Base-by-base conservation (phyloP, 2,797 vertebrate species). In the Enteromius anoplus region DNA sequence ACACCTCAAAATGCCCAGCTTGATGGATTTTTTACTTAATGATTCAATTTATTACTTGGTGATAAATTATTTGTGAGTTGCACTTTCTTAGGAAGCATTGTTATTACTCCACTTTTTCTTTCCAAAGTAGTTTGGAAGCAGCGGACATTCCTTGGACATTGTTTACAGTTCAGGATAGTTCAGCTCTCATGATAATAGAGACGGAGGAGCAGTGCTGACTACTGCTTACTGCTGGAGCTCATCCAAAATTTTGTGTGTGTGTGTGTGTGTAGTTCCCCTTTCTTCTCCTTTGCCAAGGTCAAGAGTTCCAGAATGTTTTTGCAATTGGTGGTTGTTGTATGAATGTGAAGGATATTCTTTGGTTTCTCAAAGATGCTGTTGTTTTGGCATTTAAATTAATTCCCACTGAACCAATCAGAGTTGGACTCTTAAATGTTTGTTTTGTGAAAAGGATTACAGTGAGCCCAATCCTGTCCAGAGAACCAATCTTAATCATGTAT, bases 211-310 rank as follows among this genome's bases (percentile, higher is more conserved):
- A 2, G 40, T 4, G 76, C 26, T 65, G 76, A 65, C 26, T 34
- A 47, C 17, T 65, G 60, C 26, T 65, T 51, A 49, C 66, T 78
- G 76, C n/a, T n/a, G n/a, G 62, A 51, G 76, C 45, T 51, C 76
- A 78, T 78, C 62, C 76, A 78, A 37, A 49, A 66, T 66, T 45
- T n/a, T 78, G 45, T 78, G 9, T 42, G 42, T 40, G 37, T 40
- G 37, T 40, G 37, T 40, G 37, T 42, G 55, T 26, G 10, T 65
- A 47, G 58, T 23, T n/a, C 15, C 47, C 21, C 37, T 66, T 78
- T 66, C 62, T 51, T 51, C 21, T 51, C 12, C 6, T 34, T 37
- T 66, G 62, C 11, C 11, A 51, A 78, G 76, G 23, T 47, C 55
- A 78, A 37, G 21, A 78, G 29, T 7, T 66, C 42, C 19, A 34